Conservation (phyloP, 2,888 invertebrate species). For the Leucoma salicis region DNA sequence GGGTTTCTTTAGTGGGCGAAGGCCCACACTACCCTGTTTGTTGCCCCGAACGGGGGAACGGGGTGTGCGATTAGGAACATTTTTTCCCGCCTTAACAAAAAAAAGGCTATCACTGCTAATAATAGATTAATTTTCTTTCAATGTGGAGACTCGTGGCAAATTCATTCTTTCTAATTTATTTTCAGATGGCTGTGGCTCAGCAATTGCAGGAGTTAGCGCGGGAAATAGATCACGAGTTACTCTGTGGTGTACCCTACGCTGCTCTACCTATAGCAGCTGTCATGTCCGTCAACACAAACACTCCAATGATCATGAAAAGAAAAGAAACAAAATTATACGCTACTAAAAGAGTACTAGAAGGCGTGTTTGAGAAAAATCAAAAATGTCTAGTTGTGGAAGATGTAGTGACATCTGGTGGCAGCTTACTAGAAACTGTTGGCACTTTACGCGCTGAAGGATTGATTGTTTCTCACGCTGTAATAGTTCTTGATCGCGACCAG, state of each 20-base stretch:
- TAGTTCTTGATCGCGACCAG: constrained; percentile 96
- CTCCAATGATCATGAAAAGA: constrained; percentile 94
- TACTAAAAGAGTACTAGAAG: constrained; percentile 97
- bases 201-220: constrained; percentile 55
- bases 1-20: no score
- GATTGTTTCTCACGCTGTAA: constrained; percentile 89
- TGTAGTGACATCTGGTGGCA: constrained; percentile 95
- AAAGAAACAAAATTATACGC: constrained; percentile 98
- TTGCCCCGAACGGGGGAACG: no score
- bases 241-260: constrained; percentile 99
- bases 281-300: constrained; percentile 86
- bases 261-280: constrained; percentile 96
- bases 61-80: no score
- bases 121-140: no score
- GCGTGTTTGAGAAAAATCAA: constrained; percentile 85
- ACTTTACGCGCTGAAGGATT: constrained; percentile 85
- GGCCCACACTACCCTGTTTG: no score
- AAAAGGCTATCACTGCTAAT: no score
- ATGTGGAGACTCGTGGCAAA: no score
- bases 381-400: constrained; percentile 96
- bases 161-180: no score
- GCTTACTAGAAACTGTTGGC: constrained; percentile 93
- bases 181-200: constrained; percentile 59
- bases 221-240: constrained; percentile 79
- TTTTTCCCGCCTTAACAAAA: no score